Evolutionary conservation across 2,888 invertebrate species (phyloP).

Genomic region (Leptopilina syphax): DNA sequence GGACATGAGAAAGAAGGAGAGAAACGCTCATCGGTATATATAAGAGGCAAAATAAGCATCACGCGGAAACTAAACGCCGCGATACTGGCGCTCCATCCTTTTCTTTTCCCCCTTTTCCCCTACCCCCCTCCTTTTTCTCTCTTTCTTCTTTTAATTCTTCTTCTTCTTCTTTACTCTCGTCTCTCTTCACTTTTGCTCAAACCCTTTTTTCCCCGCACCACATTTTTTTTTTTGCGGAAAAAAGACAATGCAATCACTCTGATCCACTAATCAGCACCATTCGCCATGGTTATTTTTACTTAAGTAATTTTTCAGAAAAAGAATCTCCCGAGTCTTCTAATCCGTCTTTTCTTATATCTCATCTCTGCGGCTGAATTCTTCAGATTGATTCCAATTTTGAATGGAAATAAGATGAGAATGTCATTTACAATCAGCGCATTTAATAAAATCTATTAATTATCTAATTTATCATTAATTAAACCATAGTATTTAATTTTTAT

Average conservation of each 20-base stretch:
- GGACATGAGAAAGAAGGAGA: slow-evolving; percentile 53
- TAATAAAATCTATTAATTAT: no score
- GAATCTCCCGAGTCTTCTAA: not conserved
- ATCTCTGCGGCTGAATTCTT: slow-evolving; percentile 14
- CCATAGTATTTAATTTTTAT: no score
- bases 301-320: slow-evolving; percentile 30
- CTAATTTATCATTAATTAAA: no score
- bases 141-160: no score
- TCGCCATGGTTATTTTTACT: slow-evolving; percentile 29
- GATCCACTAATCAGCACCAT: slow-evolving; percentile 39
- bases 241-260: slow-evolving; percentile 34
- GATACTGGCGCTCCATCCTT: slow-evolving; percentile 28
- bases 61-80: slow-evolving; percentile 58
- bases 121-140: not conserved
- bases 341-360: slow-evolving; percentile 23
- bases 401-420: slow-evolving; percentile 68
- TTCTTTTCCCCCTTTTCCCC: slow-evolving; percentile 6
- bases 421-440: slow-evolving; percentile 52
- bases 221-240: not conserved
- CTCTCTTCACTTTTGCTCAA: no score
- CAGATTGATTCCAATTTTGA: slow-evolving; percentile 25
- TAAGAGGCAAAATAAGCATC: slow-evolving; percentile 60
- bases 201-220: not conserved
- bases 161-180: no score
- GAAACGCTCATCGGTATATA: slow-evolving; percentile 43